Conservation (phyloP, 1,140 invertebrate genomes). For the Episyrphus balteatus region DNA sequence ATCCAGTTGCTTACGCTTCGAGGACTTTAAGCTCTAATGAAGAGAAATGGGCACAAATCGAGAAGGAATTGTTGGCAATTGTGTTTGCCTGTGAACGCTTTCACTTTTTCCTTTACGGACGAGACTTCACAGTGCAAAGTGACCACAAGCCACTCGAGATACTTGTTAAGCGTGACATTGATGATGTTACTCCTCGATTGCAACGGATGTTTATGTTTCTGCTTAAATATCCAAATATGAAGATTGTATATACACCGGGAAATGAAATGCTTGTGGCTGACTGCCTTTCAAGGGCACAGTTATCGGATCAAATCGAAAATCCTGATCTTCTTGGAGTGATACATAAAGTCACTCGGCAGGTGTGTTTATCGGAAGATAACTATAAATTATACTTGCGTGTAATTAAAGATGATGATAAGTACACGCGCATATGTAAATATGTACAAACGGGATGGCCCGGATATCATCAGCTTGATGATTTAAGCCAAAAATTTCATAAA, state of each 20-base stretch:
- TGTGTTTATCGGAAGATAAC: too few relatives aligned
- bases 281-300: conserved; percentile 8
- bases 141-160: conserved; percentile 34
- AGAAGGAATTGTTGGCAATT: conserved; percentile 38
- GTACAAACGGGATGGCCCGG: too few relatives aligned
- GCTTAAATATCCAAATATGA: conserved; percentile 13
- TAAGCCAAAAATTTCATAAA: too few relatives aligned
- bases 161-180: conserved; percentile 26
- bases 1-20: conserved; percentile 28
- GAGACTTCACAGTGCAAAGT: conserved; percentile 24
- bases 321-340: conserved; percentile 7
- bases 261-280: conserved; percentile 9
- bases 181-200: conserved; percentile 21
- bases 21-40: conserved; percentile 22
- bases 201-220: conserved; percentile 18
- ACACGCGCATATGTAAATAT: too few relatives aligned
- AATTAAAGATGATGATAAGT: too few relatives aligned
- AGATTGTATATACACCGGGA: conserved; percentile 20
- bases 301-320: background rate
- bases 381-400: too few relatives aligned
- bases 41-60: conserved; percentile 31
- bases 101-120: conserved; percentile 30
- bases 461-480: too few relatives aligned
- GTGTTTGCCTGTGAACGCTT: conserved; percentile 31
- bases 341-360: conserved; percentile 6